Base-by-base conservation (phyloP, 2,113 vertebrate genomes). In the Oxygymnocypris stewartii region DNA sequence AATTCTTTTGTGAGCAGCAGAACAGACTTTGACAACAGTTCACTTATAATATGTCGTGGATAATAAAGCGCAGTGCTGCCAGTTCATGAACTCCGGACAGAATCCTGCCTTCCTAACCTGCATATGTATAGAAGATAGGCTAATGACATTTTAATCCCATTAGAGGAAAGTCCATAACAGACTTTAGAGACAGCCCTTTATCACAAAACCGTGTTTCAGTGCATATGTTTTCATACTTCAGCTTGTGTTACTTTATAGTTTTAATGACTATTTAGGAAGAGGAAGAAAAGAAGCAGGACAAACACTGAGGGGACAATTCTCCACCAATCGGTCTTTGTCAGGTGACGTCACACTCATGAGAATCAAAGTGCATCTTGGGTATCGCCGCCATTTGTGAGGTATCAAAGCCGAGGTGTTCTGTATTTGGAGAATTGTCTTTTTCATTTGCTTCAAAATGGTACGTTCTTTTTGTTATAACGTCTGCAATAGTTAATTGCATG, bases 21-120 rank as follows among this genome's bases (percentile, higher is more conserved):
- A 16, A n/a, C 42, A 0, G 73, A n/a, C 73, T 76, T 49, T 76
- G 73, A 76, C n/a, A n/a, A n/a, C n/a, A n/a, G n/a, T n/a, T n/a
- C n/a, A n/a, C n/a, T n/a, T n/a, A n/a, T n/a, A n/a, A n/a, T 74
- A n/a, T 75, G 73, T 25, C 44, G 73, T 75, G 73, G 73, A 14
- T 75, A 25, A 25, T 75, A 76, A 76, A 76, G 42, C 12, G 6
- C n/a, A 16, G 42, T 44, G 71, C 40, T 44, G 42, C 71, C 20
- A 44, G 40, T 47, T 49, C 73, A 28, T 76, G 42, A 25, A 76
- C 42, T 74, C 71, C 10, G 11, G 69, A 40, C 37, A 73, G 69
- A 73, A 73, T 73, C 69, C 10, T 76, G n/a, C n/a, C 23, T 44
- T 76, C n/a, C 42, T 25, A 28, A 76, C 40, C 37, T 49, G 42